Evolutionary conservation across 2,113 vertebrate species (phyloP), one percentile per base, ranked within the genome.

Genomic region (Callipepla squamata): DNA sequence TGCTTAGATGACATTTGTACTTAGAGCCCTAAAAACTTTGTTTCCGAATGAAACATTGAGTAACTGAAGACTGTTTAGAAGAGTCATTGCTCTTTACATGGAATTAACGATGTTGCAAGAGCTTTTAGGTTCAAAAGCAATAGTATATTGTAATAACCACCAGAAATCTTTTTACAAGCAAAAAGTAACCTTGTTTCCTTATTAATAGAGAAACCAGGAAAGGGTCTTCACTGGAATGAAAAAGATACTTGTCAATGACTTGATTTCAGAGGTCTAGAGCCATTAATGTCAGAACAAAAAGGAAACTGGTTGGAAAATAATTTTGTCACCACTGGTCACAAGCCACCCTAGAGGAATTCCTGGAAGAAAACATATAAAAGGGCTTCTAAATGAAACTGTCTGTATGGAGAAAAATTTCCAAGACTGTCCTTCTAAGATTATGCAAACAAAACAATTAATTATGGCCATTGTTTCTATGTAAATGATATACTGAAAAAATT

Each of bases 51-150:
- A 88, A 86, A 85, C 25, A 8, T 73, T 90, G 74, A 86, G 89
- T 48, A 95, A 95, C 26, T 2, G 3, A 75, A 59, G 68, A 93
- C 4, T 36, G 74, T 89, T 75, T 45, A 65, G 69, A 87, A 79
- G 34, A 79, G 80, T 74, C 77, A 79, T 68, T 86, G 58, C 63
- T 87, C 83, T 89, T 86, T 87, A 81, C 58, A 79, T 61, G 84
- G 80, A 94, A 90, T 94, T 93, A 28, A 65, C 26, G 51, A 70
- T 93, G 83, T 92, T 89, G 89, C 89, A 96, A 96, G 80, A 93
- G n/a, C 23, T 48, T 79, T 81, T 66, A 84, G 62, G 90, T 62
- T 11, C 74, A 68, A 86, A 85, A 86, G 47, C 34, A 78, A 70
- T 10, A 57, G 38, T 13, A 68, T 58, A 67, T 68, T 0, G 7